Percentiles rank a stretch among this genome's conserved stretches.
phyloP scores from a whole-genome alignment of 2,888 invertebrate species.

The Mesorhabditis belari region DNA sequence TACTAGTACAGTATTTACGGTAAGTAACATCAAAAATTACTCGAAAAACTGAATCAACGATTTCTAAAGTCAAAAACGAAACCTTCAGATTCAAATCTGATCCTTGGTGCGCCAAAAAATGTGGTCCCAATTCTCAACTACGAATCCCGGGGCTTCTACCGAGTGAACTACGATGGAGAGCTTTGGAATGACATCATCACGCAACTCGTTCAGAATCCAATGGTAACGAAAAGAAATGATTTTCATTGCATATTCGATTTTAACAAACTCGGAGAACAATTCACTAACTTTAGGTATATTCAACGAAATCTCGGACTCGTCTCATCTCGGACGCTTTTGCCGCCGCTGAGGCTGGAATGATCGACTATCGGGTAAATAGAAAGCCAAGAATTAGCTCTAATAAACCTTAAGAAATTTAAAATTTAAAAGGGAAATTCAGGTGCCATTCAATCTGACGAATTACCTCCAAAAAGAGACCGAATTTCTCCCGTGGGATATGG shows the following conservation, averaged over 20 bases:
- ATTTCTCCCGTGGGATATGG: constrained; percentile 10
- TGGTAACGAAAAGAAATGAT: background rate
- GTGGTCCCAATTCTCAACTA: constrained; percentile 37
- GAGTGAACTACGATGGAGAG: constrained; percentile 43
- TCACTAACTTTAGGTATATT: constrained; percentile 15
- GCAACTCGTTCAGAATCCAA: background rate
- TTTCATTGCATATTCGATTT: no score
- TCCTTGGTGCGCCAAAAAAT: constrained; percentile 5
- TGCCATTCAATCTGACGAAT: constrained; percentile 15
- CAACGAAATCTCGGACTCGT: constrained; percentile 18
- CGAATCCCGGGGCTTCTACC: constrained; percentile 45
- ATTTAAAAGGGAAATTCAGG: background rate
- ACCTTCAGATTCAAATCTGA: constrained; percentile 4
- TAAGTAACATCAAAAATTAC: background rate
- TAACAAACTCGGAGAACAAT: no score
- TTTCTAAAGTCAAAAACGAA: background rate
- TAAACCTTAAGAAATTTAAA: background rate
- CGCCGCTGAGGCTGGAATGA: constrained; percentile 15
- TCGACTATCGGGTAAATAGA: constrained; percentile 13
- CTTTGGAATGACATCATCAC: constrained; percentile 16
- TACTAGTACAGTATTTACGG: no score
- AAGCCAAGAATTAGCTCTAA: background rate
- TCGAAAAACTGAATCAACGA: constrained; percentile 3
- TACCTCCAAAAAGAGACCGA: constrained; percentile 22
- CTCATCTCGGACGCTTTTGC: constrained; percentile 28